Evolutionary conservation across 2,797 vertebrate genomes (phyloP).

Genomic region (Rhynchotus rufescens): DNA sequence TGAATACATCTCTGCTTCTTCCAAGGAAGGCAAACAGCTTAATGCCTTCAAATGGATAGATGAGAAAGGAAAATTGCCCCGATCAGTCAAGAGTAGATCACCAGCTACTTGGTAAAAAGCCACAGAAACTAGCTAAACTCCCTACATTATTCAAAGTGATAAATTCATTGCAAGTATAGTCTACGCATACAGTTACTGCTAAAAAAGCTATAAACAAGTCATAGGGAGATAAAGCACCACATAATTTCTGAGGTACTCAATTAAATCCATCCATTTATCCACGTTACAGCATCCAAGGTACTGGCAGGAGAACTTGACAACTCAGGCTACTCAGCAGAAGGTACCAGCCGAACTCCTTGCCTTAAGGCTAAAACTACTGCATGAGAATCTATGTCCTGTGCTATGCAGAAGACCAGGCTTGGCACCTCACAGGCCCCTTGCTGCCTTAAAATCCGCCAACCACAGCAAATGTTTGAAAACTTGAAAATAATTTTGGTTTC

Average conservation of each 20-base stretch:
- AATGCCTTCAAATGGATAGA: not conserved
- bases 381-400: not conserved
- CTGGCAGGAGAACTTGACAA: not conserved
- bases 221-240: not conserved
- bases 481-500: not conserved
- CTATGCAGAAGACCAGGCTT: not conserved
- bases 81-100: not conserved
- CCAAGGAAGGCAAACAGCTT: slow-evolving; percentile 39
- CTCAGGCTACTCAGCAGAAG: not conserved
- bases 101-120: not conserved
- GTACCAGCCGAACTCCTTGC: not conserved
- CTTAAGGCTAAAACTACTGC: not conserved
- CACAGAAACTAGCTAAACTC: not conserved
- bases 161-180: not conserved
- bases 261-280: not conserved
- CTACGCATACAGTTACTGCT: not conserved
- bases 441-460: not conserved
- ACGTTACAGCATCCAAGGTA: not conserved
- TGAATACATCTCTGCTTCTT: not conserved
- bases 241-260: not conserved
- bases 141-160: not conserved
- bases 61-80: not conserved
- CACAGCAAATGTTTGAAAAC: not conserved
- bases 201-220: not conserved
- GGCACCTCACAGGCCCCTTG: not conserved